Evolutionary conservation across 2,797 vertebrate species (phyloP), one percentile per base, ranked within the genome.

Genomic region (Gymnodraco acuticeps): DNA sequence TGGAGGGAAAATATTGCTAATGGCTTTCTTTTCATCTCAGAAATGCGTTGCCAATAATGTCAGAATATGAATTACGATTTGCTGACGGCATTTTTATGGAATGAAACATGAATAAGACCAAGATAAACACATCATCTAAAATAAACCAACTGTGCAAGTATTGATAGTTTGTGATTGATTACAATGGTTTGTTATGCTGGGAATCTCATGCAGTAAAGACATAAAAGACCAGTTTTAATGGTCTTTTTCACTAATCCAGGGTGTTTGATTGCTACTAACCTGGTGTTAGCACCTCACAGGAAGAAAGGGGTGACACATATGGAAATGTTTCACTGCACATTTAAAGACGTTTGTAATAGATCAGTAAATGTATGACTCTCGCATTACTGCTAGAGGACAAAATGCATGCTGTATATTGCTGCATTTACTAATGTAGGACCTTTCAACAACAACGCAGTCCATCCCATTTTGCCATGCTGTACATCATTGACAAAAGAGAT

Each of bases 191-290:
- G 6, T 38, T 38, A 38, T 38, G 8, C 33, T 38, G 33, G 33
- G 33, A 38, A 38, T 56, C 62, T 43, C 17, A 43, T 56, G 38
- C 43, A 47, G 68, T 3, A 67, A 15, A 70, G 56, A 53, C 15
- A 38, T 65, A 23, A 76, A 75, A 59, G n/a, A 56, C 17, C 12
- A 58, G 13, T 61, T 77, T 72, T 41, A 48, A 71, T 64, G 48
- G 19, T 74, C 56, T 79, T 66, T 58, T 20, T 63, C 48, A 64
- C 59, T 80, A 41, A 77, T 79, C 64, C 42, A 19, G 63, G 31
- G n/a, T 67, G 66, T 10, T 10, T 41, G 69, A 78, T 69, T 66
- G 51, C 54, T 48, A 1, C 51, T 31, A 65, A 63, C 56, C 75
- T 73, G 68, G 52, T 70, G 50, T 62, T 75, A 10, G 55, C 59